Base-by-base conservation (phyloP, 2,888 invertebrate genomes). In the Craniophora ligustri region DNA sequence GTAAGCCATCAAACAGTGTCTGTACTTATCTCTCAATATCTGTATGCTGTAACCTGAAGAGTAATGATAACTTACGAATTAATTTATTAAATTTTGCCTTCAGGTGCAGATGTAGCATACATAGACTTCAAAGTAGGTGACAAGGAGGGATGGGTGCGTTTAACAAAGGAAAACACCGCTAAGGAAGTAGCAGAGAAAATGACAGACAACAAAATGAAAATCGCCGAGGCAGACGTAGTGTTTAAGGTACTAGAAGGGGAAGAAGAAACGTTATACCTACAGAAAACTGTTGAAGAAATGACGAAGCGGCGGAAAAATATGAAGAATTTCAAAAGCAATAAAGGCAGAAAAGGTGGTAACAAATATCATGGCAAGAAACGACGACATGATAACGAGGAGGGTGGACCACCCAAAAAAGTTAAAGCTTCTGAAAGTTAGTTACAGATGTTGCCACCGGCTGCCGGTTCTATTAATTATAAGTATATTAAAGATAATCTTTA, bases 111-210 rank as follows among this genome's bases (percentile, higher is more conserved):
- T 28, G 91, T 97, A 38, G 96, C 96, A 0, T 98, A 94, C 81
- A 94, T 98, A 60, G 97, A 97, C 79, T 97, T 95, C 82, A 95
- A 95, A 68, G 95, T 95, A 44, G 97, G 97, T 0, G 95, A 97
- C 65, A 88, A 94, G 3, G 95, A 96, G 72, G 98, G 97, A 0
- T 96, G 95, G 88, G 92, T 97, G 13, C 94, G 98, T 32, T 94
- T 97, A 44, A 86, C 94, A 2, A 95, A 95, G 57, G 96, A 96
- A 76, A 95, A 96, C 79, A 87, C 94, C 5, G 97, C 97, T 0
- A 94, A 95, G 60, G 94, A 94, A 46, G 84, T 96, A 45, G 76
- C 94, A 13, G 95, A 95, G 35, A 96, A 96, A 80, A 85, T 96
- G 39, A 91, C 94, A 0, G 95, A 96, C 47, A 94, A 94, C 1